Evolutionary conservation across 2,113 vertebrate species (phyloP).

Genomic region (Petroica traversi): DNA sequence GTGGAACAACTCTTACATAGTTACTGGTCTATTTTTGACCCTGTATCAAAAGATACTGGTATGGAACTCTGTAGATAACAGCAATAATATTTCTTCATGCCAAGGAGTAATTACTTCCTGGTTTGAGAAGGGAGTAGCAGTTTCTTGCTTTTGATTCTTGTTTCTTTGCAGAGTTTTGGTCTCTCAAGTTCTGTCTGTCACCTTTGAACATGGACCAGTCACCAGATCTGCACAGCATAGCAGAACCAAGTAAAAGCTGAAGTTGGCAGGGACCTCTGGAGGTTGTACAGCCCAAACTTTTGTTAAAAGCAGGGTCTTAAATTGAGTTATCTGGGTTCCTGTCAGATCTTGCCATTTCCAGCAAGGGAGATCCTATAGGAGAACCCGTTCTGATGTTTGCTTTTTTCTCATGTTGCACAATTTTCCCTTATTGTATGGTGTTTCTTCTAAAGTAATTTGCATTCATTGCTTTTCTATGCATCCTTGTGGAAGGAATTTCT

Average conservation of each 20-base stretch:
- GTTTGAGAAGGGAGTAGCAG: neutral
- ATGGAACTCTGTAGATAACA: neutral
- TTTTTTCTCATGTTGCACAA: neutral
- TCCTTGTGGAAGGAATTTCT: neutral
- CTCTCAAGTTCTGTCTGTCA: fast-evolving
- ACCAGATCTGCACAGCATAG: neutral
- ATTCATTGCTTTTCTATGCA: neutral
- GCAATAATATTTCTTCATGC: neutral
- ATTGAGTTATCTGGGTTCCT: neutral
- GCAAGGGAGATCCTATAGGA: neutral
- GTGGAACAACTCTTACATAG: neutral
- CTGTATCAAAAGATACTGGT: neutral
- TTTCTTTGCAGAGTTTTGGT: neutral
- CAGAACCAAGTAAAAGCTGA: neutral
- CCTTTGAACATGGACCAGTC: neutral
- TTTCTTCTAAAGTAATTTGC: neutral
- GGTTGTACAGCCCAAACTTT: neutral
- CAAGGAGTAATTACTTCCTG: neutral
- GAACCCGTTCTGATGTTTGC: neutral
- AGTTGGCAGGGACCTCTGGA: neutral
- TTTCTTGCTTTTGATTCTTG: neutral
- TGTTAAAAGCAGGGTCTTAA: neutral
- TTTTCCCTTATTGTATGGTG: neutral
- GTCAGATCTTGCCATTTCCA: neutral
- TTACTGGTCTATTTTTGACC: neutral